These are phyloP conservation scores for Tineola bisselliella DNA, from an alignment of 2,888 invertebrate species.

Conservation along the genomic window DNA sequence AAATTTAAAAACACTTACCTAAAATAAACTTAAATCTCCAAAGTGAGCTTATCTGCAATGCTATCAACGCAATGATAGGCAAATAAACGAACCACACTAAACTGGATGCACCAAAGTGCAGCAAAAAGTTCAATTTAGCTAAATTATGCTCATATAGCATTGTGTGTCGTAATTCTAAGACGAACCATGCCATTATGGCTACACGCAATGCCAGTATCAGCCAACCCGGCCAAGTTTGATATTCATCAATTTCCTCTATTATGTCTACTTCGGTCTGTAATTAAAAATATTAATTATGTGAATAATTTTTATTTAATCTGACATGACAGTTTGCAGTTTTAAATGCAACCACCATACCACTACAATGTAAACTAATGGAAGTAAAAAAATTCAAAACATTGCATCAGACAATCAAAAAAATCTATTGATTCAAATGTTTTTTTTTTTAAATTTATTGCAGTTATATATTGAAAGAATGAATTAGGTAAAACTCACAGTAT, in stretches of 20 bases:
- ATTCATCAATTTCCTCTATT: slow-evolving; percentile 95
- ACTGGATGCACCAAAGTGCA: slow-evolving; percentile 97
- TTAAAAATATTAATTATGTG: background rate
- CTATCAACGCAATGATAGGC: slow-evolving; percentile 92
- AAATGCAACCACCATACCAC: too few species aligned
- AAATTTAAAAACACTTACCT: slow-evolving; percentile 67
- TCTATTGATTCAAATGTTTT: too few species aligned
- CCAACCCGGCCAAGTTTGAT: slow-evolving; percentile 98
- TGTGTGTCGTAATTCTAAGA: slow-evolving; percentile 72
- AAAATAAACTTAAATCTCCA: slow-evolving; percentile 95
- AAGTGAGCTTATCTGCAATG: slow-evolving; percentile 90
- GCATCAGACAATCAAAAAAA: too few species aligned
- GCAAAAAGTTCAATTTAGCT: slow-evolving; percentile 87
- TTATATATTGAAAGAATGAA: background rate
- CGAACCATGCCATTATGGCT: slow-evolving; percentile 89
- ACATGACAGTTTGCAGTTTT: too few species aligned
- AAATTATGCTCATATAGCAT: slow-evolving; percentile 66
- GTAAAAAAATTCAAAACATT: too few species aligned
- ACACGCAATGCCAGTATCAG: slow-evolving; percentile 87
- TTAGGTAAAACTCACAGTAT: slow-evolving; percentile 76
- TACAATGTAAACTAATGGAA: too few species aligned
- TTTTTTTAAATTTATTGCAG: too few species aligned
- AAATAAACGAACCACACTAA: slow-evolving; percentile 98
- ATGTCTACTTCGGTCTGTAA: slow-evolving; percentile 93
- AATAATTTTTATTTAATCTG: too few species aligned